Conservation (phyloP, 2,888 invertebrate genomes). For the Phaonia tiefii region DNA sequence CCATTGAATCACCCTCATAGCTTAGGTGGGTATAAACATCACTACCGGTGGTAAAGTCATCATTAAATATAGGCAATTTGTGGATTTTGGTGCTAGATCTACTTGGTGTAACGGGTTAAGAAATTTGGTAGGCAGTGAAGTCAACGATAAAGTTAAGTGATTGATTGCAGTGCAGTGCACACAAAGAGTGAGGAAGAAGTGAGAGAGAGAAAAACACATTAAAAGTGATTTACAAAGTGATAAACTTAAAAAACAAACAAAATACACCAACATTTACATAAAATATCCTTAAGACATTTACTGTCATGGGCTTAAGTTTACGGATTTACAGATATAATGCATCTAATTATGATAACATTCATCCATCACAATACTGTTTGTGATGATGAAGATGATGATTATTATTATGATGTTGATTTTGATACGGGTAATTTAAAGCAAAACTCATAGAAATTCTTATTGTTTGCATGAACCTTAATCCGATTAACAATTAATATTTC, state of each 20-base stretch:
- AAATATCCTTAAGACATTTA: conserved; percentile 27
- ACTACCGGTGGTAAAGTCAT: conserved; percentile 76
- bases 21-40: conserved; percentile 75
- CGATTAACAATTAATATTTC: too few relatives aligned
- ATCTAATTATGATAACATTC: too few relatives aligned
- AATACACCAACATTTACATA: conserved; percentile 6
- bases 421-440: not conserved
- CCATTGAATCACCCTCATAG: conserved; percentile 72
- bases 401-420: not conserved
- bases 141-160: conserved; percentile 38
- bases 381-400: not conserved
- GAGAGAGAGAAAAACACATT: conserved; percentile 25
- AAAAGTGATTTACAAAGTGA: not conserved
- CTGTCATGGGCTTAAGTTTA: not conserved
- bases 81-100: conserved; percentile 78
- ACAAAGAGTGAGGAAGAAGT: conserved; percentile 26
- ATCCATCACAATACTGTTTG: too few relatives aligned
- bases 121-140: conserved; percentile 1
- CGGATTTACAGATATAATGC: too few relatives aligned
- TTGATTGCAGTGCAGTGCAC: conserved; percentile 52
- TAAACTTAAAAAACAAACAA: conserved; percentile 12
- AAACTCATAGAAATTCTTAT: conserved; percentile 20
- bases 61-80: conserved; percentile 73
- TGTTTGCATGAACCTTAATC: too few relatives aligned
- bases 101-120: conserved; percentile 35